These are phyloP conservation scores for Myotis findleyi DNA, from an alignment of 2,797 vertebrate genomes.

Conservation along the genomic window DNA sequence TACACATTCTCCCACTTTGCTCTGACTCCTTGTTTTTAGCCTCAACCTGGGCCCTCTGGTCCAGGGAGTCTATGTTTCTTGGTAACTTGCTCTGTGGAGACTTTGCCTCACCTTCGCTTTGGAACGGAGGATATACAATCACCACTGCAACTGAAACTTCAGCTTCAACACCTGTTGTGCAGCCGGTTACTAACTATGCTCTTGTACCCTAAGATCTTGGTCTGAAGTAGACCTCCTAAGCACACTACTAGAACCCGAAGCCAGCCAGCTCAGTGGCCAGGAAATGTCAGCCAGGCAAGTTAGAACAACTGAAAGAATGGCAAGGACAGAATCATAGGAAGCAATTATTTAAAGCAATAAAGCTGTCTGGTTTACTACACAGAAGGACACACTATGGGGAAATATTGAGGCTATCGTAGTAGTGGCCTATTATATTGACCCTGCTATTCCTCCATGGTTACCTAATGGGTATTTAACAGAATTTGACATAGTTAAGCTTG, in stretches of 20 bases:
- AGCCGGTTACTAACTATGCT: neutral
- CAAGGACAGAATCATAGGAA: constrained; percentile 34
- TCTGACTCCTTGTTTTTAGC: neutral
- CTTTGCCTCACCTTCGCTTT: neutral
- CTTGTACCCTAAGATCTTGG: neutral
- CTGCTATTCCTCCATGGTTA: neutral
- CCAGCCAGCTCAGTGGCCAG: neutral
- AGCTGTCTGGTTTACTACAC: neutral
- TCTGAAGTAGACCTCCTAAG: neutral
- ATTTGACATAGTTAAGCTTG: constrained; percentile 40
- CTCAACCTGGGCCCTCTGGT: neutral
- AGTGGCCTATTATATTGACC: neutral
- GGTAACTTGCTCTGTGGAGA: neutral
- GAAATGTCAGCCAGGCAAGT: neutral
- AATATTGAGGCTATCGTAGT: neutral
- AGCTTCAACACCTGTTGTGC: neutral
- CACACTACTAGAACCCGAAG: neutral
- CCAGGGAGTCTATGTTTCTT: neutral
- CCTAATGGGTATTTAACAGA: neutral
- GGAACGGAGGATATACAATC: neutral
- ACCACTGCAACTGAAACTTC: neutral
- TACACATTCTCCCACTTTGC: neutral
- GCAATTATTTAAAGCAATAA: constrained; percentile 24
- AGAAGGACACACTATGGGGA: neutral
- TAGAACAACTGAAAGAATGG: neutral